These are phyloP conservation scores for Falco punctatus DNA, from an alignment of 2,113 vertebrate species.

Conservation along the genomic window DNA sequence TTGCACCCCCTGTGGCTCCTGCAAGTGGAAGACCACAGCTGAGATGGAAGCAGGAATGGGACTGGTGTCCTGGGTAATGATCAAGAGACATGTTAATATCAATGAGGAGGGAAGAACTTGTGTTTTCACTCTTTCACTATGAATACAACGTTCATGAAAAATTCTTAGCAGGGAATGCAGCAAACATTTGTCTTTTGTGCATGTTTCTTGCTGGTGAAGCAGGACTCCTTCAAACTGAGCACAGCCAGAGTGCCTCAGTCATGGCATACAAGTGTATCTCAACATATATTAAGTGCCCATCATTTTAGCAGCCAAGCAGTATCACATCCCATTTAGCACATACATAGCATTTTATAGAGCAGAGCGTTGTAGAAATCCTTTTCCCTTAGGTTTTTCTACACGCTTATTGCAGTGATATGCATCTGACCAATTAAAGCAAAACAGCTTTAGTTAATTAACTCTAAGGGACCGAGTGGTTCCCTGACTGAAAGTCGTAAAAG, in stretches of 20 bases:
- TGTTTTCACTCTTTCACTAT: neutral
- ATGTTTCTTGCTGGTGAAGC: neutral
- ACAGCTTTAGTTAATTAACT: slow-evolving; percentile 56
- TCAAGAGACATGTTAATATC: neutral
- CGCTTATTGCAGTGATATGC: neutral
- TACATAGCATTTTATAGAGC: neutral
- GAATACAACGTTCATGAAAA: neutral
- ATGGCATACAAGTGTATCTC: neutral
- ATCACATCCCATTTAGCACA: slow-evolving; percentile 15
- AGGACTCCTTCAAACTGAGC: neutral
- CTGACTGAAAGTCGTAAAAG: neutral
- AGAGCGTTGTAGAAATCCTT: neutral
- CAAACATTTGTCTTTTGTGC: neutral
- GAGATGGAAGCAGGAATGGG: neutral
- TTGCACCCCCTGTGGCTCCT: neutral
- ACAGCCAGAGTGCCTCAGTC: neutral
- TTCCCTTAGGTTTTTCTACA: slow-evolving; percentile 27
- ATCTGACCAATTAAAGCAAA: slow-evolving; percentile 52
- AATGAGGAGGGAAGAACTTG: neutral
- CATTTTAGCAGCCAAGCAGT: slow-evolving; percentile 1
- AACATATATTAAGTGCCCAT: neutral
- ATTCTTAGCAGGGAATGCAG: neutral
- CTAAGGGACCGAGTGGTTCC: neutral
- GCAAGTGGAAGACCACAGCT: neutral
- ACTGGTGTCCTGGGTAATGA: neutral